Percentiles rank a stretch among this genome's conserved stretches.
phyloP scores from a whole-genome alignment of 2,888 invertebrate species.

The Nomada lathburiana region DNA sequence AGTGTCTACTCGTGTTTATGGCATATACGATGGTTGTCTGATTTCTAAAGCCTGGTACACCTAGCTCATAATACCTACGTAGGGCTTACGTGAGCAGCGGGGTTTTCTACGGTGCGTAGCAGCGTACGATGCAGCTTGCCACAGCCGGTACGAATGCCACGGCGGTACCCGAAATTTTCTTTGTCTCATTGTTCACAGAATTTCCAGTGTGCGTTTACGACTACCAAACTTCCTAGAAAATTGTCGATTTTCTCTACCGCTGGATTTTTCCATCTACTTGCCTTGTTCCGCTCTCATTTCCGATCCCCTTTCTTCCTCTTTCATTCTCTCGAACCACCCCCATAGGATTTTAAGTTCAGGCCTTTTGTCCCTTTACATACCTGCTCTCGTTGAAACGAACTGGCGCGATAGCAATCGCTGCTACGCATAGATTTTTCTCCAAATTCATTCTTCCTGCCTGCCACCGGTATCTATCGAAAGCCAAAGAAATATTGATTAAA shows the following conservation, averaged over 20 bases:
- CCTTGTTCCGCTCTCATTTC: conserved; percentile 22
- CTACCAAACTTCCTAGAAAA: conserved; percentile 69
- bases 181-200: conserved; percentile 78
- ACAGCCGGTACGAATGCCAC: conserved; percentile 72
- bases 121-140: conserved; percentile 66
- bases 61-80: conserved; percentile 56
- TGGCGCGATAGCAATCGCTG: conserved; percentile 37
- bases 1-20: conserved; percentile 50
- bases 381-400: conserved; percentile 57
- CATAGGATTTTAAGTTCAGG: conserved; percentile 47
- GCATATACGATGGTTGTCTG: conserved; percentile 50
- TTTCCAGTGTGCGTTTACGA: conserved; percentile 67
- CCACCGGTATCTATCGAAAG: not conserved
- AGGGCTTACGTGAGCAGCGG: conserved; percentile 46
- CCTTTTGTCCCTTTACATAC: conserved; percentile 66
- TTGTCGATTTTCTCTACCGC: conserved; percentile 63
- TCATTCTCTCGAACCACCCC: conserved; percentile 32
- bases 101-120: conserved; percentile 54
- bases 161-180: conserved; percentile 77
- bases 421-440: conserved; percentile 9
- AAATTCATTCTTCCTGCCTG: not conserved
- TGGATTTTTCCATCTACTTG: conserved; percentile 47
- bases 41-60: conserved; percentile 54
- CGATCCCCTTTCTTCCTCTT: conserved; percentile 26
- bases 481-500: not conserved